Conservation (phyloP, 2,113 vertebrate species). For the Neodontobutis hainanensis region DNA sequence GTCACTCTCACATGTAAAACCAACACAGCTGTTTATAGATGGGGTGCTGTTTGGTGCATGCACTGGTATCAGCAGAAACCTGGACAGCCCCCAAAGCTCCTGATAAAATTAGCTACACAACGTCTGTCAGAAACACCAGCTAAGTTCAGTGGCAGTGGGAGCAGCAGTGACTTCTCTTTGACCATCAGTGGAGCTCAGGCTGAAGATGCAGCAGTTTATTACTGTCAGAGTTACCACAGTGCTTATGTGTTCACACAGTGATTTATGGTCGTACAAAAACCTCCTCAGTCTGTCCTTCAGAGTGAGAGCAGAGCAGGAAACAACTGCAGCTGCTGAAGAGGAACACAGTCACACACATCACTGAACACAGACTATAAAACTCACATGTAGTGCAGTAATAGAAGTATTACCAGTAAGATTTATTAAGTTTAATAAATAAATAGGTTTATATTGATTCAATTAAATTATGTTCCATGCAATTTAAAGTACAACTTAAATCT, state of each 20-base stretch:
- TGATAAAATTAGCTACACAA: not conserved
- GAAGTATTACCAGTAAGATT: too few relatives aligned
- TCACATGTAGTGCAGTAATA: too few relatives aligned
- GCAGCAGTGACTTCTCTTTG: conserved; percentile 56
- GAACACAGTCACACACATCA: not conserved
- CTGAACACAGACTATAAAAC: too few relatives aligned
- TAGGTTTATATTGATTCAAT: too few relatives aligned
- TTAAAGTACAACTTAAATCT: too few relatives aligned
- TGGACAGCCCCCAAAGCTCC: conserved; percentile 65
- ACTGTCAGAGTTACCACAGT: conserved; percentile 22
- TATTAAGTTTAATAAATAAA: too few relatives aligned
- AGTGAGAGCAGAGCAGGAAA: conserved; percentile 15
- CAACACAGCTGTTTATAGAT: conserved; percentile 9
- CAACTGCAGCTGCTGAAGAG: conserved; percentile 11
- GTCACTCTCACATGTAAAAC: conserved; percentile 27
- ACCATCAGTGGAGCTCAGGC: conserved; percentile 52
- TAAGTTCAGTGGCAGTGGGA: conserved; percentile 62
- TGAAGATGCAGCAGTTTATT: conserved; percentile 60
- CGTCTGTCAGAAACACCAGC: conserved; percentile 24
- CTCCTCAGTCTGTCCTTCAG: conserved; percentile 21
- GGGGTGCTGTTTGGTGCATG: conserved; percentile 6
- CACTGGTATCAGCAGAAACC: conserved; percentile 65
- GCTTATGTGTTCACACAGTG: conserved; percentile 47
- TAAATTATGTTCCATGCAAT: too few relatives aligned
- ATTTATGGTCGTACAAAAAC: conserved; percentile 62